These are phyloP conservation scores for Archips xylosteana DNA, from an alignment of 2,888 invertebrate genomes.

Conservation along the genomic window DNA sequence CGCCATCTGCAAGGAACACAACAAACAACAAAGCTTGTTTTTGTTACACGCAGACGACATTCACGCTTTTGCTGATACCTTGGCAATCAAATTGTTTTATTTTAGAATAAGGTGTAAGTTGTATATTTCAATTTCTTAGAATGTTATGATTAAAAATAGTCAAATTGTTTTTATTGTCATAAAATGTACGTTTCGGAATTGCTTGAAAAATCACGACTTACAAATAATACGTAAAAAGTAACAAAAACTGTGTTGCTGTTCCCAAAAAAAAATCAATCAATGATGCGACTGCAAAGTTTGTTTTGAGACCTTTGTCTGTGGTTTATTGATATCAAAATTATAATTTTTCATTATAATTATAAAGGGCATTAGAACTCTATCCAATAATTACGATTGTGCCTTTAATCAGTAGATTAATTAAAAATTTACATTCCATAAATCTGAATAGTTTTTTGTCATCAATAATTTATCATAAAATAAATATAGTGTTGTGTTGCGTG, in stretches of 20 bases:
- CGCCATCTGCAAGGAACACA: constrained; percentile 79
- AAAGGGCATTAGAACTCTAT: too few relatives aligned
- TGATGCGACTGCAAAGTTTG: constrained; percentile 30
- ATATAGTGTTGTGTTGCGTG: too few relatives aligned
- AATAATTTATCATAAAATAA: background rate
- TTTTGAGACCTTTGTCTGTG: constrained; percentile 32
- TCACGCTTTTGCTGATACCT: background rate
- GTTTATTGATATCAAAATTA: constrained; percentile 24
- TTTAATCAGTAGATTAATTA: too few relatives aligned
- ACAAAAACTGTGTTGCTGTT: constrained; percentile 29
- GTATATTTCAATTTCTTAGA: background rate
- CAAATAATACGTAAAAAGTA: constrained; percentile 17
- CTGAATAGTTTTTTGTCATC: too few relatives aligned
- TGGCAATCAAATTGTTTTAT: background rate
- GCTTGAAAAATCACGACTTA: background rate
- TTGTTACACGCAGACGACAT: constrained; percentile 55
- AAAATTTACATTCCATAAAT: too few relatives aligned
- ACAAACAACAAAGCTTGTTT: constrained; percentile 65
- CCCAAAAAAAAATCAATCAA: constrained; percentile 31
- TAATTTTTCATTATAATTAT: too few relatives aligned
- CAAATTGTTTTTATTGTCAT: too few relatives aligned
- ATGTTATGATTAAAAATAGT: background rate
- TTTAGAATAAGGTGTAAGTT: background rate
- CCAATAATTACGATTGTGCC: too few relatives aligned
- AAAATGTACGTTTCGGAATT: background rate